Conservation (phyloP, 2,797 vertebrate species). For the Parauchenoglanis punctatus region DNA sequence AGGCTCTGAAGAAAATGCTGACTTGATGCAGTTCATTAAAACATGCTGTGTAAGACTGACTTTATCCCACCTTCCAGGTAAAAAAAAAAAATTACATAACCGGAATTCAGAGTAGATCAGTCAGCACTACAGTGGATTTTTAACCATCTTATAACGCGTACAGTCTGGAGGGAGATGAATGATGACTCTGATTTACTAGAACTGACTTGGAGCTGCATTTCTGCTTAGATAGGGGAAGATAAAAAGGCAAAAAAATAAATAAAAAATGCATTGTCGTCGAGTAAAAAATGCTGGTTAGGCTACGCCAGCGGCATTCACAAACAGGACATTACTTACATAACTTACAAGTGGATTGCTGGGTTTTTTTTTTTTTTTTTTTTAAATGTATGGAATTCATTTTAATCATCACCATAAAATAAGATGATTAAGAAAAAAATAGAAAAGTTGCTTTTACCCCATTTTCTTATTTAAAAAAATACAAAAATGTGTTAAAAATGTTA, state of each 20-base stretch:
- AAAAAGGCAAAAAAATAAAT: no score
- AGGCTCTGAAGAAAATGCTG: not conserved
- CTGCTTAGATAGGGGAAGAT: not conserved
- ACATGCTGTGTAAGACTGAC: not conserved
- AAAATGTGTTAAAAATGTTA: not conserved
- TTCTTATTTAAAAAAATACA: not conserved
- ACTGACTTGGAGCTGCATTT: not conserved
- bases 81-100: slow-evolving; percentile 5
- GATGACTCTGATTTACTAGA: not conserved
- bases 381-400: not conserved
- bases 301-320: not conserved
- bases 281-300: not conserved
- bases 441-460: not conserved
- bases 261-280: not conserved
- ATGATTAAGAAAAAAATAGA: not conserved
- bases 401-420: not conserved
- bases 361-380: not conserved
- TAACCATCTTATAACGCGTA: not conserved
- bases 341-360: no score
- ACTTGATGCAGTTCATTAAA: not conserved
- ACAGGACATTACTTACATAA: not conserved
- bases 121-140: not conserved
- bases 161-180: not conserved
- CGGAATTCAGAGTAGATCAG: not conserved
- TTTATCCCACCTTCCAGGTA: not conserved